phyloP scores from a whole-genome alignment of 2,113 vertebrate genomes.

The Silurus asotus region DNA sequence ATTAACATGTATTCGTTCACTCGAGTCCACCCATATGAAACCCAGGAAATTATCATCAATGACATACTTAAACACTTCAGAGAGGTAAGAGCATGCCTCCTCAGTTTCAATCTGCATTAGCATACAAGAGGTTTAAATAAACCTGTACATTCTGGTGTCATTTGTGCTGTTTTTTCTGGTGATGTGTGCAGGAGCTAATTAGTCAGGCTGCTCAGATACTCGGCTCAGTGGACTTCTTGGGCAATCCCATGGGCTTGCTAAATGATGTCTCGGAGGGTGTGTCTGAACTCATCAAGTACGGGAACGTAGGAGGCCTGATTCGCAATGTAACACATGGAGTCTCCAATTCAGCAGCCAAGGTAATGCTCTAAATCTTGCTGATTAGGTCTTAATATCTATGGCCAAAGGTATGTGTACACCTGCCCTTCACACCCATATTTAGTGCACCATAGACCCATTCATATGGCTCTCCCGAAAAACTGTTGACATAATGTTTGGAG shows the following conservation, averaged over 20 bases:
- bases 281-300: constrained; percentile 90
- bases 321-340: constrained; percentile 96
- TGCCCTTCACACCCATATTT: background rate
- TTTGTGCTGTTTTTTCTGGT: background rate
- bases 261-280: constrained; percentile 95
- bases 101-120: background rate
- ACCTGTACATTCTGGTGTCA: background rate
- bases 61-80: constrained; percentile 95
- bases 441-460: background rate
- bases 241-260: constrained; percentile 94
- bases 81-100: constrained; percentile 76
- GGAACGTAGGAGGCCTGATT: constrained; percentile 93
- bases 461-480: background rate
- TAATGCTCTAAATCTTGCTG: constrained; percentile 55
- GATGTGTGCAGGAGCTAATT: constrained; percentile 82
- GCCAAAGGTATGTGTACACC: background rate
- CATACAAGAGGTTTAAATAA: background rate
- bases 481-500: background rate
- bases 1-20: constrained; percentile 96
- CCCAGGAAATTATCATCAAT: constrained; percentile 93
- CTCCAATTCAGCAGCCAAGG: constrained; percentile 97
- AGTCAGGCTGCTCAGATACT: constrained; percentile 94
- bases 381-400: background rate
- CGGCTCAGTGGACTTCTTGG: constrained; percentile 96
- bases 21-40: constrained; percentile 94